Percentiles rank a stretch among this genome's conserved stretches.
Conservation (phyloP, 2,888 invertebrate species). For the Plutella xylostella region DNA sequence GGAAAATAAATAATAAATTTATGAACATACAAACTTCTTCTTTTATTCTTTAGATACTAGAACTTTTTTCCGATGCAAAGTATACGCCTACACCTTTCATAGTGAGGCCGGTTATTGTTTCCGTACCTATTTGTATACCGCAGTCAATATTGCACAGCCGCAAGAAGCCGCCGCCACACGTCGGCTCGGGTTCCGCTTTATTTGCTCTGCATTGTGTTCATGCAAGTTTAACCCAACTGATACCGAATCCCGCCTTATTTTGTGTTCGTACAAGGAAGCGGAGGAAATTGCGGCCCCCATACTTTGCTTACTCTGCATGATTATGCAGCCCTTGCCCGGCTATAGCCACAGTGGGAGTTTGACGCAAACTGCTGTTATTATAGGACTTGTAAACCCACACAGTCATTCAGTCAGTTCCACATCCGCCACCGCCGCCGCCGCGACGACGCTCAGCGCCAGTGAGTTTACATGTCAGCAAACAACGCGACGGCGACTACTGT, state of each 20-base stretch:
- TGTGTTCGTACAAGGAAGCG: constrained; percentile 22
- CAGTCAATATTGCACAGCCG: constrained; percentile 40
- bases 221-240: constrained; percentile 55
- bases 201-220: constrained; percentile 55
- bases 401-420: too few relatives aligned
- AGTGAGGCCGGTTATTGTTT: constrained; percentile 24
- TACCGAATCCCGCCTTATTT: constrained; percentile 37
- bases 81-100: constrained; percentile 10
- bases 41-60: background rate
- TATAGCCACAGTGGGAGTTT: background rate
- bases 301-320: constrained; percentile 46
- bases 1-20: background rate
- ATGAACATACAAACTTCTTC: background rate
- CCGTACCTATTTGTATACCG: constrained; percentile 28
- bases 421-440: too few relatives aligned
- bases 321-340: constrained; percentile 22
- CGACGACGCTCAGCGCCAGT: too few relatives aligned
- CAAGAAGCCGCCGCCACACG: constrained; percentile 31
- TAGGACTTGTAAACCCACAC: too few relatives aligned
- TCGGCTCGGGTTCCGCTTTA: constrained; percentile 28
- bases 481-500: too few relatives aligned
- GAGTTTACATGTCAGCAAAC: too few relatives aligned
- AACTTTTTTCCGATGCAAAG: background rate
- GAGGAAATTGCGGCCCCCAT: constrained; percentile 54
- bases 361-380: constrained; percentile 4